Evolutionary conservation across 2,797 vertebrate species (phyloP), one percentile per base, ranked within the genome.

Genomic region (Thunnus albacares): DNA sequence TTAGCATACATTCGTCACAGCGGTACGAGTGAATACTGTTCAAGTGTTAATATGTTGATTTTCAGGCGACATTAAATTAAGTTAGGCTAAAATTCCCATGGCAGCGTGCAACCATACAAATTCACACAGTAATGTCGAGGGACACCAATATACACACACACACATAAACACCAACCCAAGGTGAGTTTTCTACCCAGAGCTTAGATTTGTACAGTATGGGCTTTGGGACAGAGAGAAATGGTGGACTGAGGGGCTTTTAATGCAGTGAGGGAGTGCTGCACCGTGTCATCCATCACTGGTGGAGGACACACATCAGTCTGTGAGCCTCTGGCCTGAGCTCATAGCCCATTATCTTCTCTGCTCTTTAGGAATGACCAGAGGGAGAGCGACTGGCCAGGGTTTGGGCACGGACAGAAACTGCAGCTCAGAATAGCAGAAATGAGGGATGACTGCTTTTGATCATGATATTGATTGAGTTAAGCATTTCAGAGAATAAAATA

Each of bases 11-110:
- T 81, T 77, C 0, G 14, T 79, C 75, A 84, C 72, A 52, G 71
- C 5, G 7, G 45, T 58, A 66, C 35, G 68, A 69, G 71, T 10
- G 12, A n/a, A 55, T 0, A 4, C 33, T 24, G 3, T 67, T 83
- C 56, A 57, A 77, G 49, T 74, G 77, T 73, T 80, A 78, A 89
- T 74, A 30, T 2, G 7, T 71, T 80, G 5, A 78, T 77, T 87
- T 87, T 69, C 65, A 70, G 47, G 56, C n/a, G 66, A 57, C 0
- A 4, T 52, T 41, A 60, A 33, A 79, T 85, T 75, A 59, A 51
- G 77, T 52, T 41, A 10, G 22, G 45, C 41, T 11, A 49, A 51
- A 65, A 61, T 76, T 78, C 61, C 74, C 33, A 20, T 2, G 1
- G 69, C n/a, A 15, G 26, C 11, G 67, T 20, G 45, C 74, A 81